phyloP scores from a whole-genome alignment of 1,140 invertebrate species.

The Philopotamus ludificatus region DNA sequence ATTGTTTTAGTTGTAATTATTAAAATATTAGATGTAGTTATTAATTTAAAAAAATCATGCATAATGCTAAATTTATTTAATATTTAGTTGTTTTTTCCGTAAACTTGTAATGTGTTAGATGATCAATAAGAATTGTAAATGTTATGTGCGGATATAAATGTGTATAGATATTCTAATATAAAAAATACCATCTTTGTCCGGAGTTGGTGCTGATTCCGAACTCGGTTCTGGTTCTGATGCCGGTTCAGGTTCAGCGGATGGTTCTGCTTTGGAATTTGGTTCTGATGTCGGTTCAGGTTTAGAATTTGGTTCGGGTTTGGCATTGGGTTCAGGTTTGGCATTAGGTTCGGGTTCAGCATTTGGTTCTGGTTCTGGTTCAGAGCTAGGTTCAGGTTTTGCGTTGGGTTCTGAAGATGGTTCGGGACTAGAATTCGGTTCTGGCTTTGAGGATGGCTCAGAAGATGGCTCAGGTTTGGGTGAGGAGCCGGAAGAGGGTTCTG shows the following conservation, averaged over 20 bases:
- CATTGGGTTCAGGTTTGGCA: conserved; percentile 41
- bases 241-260: conserved; percentile 47
- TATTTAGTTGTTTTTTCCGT: too few species aligned
- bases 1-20: too few species aligned
- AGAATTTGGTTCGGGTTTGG: conserved; percentile 43
- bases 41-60: too few species aligned
- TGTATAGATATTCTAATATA: too few species aligned
- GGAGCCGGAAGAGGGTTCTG: conserved; percentile 49
- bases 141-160: too few species aligned
- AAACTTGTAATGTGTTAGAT: too few species aligned
- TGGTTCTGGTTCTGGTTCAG: conserved; percentile 52
- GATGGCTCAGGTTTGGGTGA: conserved; percentile 48
- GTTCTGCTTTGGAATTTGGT: conserved; percentile 49
- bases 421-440: conserved; percentile 48
- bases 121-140: too few species aligned
- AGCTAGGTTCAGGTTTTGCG: conserved; percentile 47
- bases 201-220: conserved; percentile 38
- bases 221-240: conserved; percentile 47
- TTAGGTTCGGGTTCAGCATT: conserved; percentile 47
- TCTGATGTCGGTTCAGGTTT: conserved; percentile 51
- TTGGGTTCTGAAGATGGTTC: conserved; percentile 50
- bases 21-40: too few species aligned
- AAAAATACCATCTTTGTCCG: conserved; percentile 29
- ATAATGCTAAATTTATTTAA: too few species aligned
- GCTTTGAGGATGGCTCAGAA: conserved; percentile 49